Base-by-base conservation (phyloP, 2,113 vertebrate species). In the Lethenteron camtschaticum region DNA sequence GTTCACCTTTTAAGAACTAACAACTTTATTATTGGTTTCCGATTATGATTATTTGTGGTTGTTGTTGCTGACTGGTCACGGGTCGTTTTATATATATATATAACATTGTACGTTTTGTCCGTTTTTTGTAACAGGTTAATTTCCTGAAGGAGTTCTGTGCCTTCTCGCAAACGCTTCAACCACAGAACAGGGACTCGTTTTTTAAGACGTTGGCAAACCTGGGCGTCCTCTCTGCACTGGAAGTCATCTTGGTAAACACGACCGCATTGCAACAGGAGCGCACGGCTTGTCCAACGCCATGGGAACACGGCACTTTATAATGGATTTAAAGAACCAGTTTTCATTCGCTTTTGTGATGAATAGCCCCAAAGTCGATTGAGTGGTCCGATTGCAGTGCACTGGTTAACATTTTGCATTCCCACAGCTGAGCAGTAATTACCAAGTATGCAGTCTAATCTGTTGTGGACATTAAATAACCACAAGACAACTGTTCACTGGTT, bases 91-190 rank as follows among this genome's bases (percentile, higher is more conserved):
- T 69, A 11, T n/a, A 8, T 69, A 11, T n/a, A 16, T n/a, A 14
- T 9, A 58, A 3, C 55, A 57, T 68, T 9, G 12, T 56, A 56
- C 55, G 24, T 68, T 66, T 71, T 10, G 57, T 56, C 60, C 58
- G 20, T 12, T 68, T 59, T 71, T 76, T 77, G n/a, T 66, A 16
- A 6, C 73, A 96, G 94, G 94, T 99, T 70, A 96, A 96, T 80
- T 99, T 99, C 74, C 94, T 96, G 80, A 99, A 99, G 78, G 94
- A 96, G 78, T 99, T 99, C 75, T 99, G 94, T 78, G 88, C 90
- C 2, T 96, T 99, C 82, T 99, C 91, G 74, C 94, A 99, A 82
- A 99, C 94, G 0, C 78, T 96, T 76, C 94, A 99, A 76, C 90
- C 91, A 73, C 94, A 99, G 76, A 99, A 96, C 80, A 86, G 94